Conservation (phyloP, 2,113 vertebrate species). For the Podarcis muralis region DNA sequence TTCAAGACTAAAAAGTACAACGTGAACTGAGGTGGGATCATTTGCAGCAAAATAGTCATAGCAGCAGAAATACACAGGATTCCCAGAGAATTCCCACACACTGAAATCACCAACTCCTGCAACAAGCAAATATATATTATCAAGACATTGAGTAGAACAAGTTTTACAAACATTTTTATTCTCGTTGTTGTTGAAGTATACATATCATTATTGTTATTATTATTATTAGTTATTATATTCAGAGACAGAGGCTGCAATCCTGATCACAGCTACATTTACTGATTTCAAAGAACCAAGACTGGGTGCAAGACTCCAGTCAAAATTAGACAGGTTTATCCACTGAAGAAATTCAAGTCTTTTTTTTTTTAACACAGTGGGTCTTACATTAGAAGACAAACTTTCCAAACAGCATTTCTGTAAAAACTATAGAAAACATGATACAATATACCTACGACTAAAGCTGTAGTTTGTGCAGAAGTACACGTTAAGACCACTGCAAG, state of each 20-base stretch:
- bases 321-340: background rate
- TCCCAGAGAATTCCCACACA: conserved; percentile 97
- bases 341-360: background rate
- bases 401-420: background rate
- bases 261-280: background rate
- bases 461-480: background rate
- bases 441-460: background rate
- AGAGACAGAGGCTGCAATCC: background rate
- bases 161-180: background rate
- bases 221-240: background rate
- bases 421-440: background rate
- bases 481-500: background rate
- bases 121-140: conserved; percentile 24
- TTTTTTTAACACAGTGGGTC: background rate
- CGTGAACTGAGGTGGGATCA: conserved; percentile 88
- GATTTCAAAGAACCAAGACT: background rate
- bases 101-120: conserved; percentile 95
- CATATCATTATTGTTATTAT: no score
- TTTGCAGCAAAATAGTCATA: conserved; percentile 97
- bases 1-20: conserved; percentile 93
- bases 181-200: no score
- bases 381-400: background rate
- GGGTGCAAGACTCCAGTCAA: background rate
- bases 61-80: conserved; percentile 94
- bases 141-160: background rate